Evolutionary conservation across 2,888 invertebrate species (phyloP).

Genomic region (Priocnemis perturbator): DNA sequence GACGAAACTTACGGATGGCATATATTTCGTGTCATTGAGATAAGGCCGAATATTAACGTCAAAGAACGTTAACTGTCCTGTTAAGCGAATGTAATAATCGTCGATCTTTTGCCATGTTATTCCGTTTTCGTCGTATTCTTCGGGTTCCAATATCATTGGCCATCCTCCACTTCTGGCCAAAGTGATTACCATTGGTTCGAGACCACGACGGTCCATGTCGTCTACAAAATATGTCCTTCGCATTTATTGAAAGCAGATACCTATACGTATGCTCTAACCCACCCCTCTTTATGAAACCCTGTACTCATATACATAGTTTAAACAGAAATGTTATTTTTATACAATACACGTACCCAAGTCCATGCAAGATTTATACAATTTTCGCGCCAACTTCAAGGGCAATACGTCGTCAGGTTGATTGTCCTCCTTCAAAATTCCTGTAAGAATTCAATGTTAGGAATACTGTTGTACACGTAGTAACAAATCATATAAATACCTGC

Average conservation of each 20-base stretch:
- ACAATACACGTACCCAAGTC: slow-evolving; percentile 34
- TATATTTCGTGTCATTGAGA: not conserved
- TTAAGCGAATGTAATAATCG: slow-evolving; percentile 41
- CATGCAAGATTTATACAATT: slow-evolving; percentile 54
- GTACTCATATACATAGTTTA: not conserved
- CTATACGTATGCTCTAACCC: too few relatives aligned
- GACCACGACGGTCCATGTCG: slow-evolving; percentile 34
- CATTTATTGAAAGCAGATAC: too few relatives aligned
- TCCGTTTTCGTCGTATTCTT: slow-evolving; percentile 47
- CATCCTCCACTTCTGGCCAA: slow-evolving; percentile 51
- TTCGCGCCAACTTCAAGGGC: slow-evolving; percentile 48
- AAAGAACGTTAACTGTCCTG: slow-evolving; percentile 17
- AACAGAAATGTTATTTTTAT: too few relatives aligned
- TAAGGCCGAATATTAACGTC: not conserved
- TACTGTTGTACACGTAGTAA: too few relatives aligned
- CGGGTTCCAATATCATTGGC: slow-evolving; percentile 50
- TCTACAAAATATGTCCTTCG: slow-evolving; percentile 25
- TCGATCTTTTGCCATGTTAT: slow-evolving; percentile 50
- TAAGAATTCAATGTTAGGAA: too few relatives aligned
- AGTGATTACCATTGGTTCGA: slow-evolving; percentile 47
- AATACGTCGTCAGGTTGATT: slow-evolving; percentile 39
- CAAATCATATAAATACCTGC: not conserved
- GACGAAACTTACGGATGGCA: not conserved
- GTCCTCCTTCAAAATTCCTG: slow-evolving; percentile 4
- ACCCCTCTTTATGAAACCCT: not conserved